Percentiles rank a stretch among this genome's conserved stretches.
Evolutionary conservation across 2,113 vertebrate genomes (phyloP).

Genomic region (Cyanoramphus novaezelandiae): DNA sequence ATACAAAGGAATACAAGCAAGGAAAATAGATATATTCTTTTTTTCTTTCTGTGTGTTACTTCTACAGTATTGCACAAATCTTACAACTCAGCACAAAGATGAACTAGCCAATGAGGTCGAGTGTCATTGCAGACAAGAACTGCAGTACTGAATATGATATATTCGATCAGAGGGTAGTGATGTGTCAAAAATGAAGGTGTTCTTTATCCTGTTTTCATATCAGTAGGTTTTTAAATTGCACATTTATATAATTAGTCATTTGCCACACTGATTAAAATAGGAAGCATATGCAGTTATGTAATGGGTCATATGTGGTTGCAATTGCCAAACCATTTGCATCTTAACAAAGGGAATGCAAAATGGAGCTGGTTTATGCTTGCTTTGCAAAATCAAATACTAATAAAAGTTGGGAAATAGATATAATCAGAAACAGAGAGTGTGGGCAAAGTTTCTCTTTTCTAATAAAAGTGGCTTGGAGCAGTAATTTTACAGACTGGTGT

Average conservation of each 20-base stretch:
- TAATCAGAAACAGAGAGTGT: neutral
- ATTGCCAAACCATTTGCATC: neutral
- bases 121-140: neutral
- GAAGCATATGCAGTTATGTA: neutral
- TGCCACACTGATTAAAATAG: neutral
- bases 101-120: neutral
- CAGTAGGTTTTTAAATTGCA: neutral
- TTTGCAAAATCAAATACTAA: neutral
- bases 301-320: neutral
- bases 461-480: neutral
- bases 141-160: neutral
- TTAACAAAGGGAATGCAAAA: neutral
- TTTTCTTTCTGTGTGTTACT: neutral
- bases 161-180: fast-evolving
- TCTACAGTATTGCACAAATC: neutral
- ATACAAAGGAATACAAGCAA: neutral
- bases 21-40: neutral
- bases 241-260: neutral
- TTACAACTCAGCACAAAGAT: neutral
- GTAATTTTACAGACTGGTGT: neutral
- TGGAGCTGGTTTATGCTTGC: neutral
- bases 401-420: neutral
- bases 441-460: neutral
- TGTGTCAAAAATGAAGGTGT: neutral
- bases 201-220: neutral